Conservation (phyloP, 2,888 invertebrate genomes). For the Caenorhabditis plicata region DNA sequence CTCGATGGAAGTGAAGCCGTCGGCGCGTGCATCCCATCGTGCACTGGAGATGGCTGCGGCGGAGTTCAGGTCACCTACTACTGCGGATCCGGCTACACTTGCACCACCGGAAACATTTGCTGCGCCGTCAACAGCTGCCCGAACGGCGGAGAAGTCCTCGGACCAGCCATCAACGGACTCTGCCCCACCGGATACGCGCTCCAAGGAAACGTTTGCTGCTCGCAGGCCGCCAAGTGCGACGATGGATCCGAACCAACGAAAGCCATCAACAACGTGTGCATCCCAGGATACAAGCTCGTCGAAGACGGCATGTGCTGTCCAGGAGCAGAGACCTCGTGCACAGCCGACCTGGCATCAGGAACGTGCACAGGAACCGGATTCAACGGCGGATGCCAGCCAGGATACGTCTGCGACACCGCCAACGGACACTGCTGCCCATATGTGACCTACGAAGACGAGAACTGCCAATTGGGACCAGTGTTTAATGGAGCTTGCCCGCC, state of each 20-base stretch:
- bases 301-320: slow-evolving; percentile 61
- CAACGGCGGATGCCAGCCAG: slow-evolving; percentile 37
- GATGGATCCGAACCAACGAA: slow-evolving; percentile 38
- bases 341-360: slow-evolving; percentile 30
- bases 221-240: slow-evolving; percentile 34
- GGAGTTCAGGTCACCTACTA: slow-evolving; percentile 46
- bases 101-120: slow-evolving; percentile 64
- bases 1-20: slow-evolving; percentile 60
- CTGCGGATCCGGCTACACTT: slow-evolving; percentile 64
- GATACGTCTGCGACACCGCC: slow-evolving; percentile 50
- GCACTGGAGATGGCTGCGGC: slow-evolving; percentile 52
- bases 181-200: slow-evolving; percentile 60
- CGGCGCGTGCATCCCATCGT: slow-evolving; percentile 55
- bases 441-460: slow-evolving; percentile 26
- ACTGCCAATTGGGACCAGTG: slow-evolving; percentile 41
- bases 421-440: slow-evolving; percentile 48
- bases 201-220: slow-evolving; percentile 55
- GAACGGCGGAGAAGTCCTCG: slow-evolving; percentile 55
- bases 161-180: slow-evolving; percentile 63
- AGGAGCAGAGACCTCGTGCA: slow-evolving; percentile 23
- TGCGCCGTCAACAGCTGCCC: slow-evolving; percentile 61
- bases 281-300: slow-evolving; percentile 52
- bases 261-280: slow-evolving; percentile 47
- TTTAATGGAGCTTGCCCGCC: slow-evolving; percentile 50
- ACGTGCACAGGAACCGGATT: slow-evolving; percentile 34